Percentiles rank a stretch among this genome's conserved stretches.
Evolutionary conservation across 23 tunicate species (phyloP).

Genomic region (Aplidium turbinatum): DNA sequence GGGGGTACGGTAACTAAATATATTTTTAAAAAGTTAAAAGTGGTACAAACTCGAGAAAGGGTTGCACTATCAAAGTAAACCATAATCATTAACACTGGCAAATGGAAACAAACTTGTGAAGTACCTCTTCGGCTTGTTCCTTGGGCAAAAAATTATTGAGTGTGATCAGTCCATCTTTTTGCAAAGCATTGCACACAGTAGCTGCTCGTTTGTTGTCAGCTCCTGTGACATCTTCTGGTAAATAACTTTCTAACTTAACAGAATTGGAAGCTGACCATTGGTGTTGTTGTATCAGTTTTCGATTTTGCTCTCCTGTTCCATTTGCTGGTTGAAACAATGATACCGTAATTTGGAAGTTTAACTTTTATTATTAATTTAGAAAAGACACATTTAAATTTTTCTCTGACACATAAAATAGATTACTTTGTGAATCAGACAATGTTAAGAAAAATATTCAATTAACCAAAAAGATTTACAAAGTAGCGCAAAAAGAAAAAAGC

Average conservation of each 20-base stretch:
- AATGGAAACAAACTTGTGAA: neutral
- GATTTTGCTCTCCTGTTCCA: neutral
- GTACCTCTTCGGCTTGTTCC: slow-evolving; percentile 50
- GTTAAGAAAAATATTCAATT: too few species aligned
- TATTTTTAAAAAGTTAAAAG: too few species aligned
- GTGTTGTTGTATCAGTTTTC: neutral
- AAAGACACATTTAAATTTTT: too few species aligned
- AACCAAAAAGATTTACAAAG: too few species aligned
- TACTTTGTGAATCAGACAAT: too few species aligned
- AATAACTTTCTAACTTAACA: slow-evolving; percentile 34
- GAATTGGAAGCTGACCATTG: slow-evolving; percentile 58
- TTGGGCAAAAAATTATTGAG: slow-evolving; percentile 40
- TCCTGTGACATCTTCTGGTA: slow-evolving; percentile 16
- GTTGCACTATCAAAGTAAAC: neutral
- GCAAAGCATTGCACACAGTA: slow-evolving; percentile 33
- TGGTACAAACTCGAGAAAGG: neutral
- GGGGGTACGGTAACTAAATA: too few species aligned
- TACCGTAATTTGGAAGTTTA: too few species aligned
- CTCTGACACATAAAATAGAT: too few species aligned
- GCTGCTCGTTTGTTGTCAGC: slow-evolving; percentile 8
- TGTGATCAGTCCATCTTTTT: slow-evolving; percentile 32
- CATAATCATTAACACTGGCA: neutral
- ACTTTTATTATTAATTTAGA: too few species aligned
- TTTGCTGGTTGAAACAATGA: neutral
- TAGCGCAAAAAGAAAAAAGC: too few species aligned